Evolutionary conservation across 2,888 invertebrate species (phyloP).

Genomic region (Carcina quercana): DNA sequence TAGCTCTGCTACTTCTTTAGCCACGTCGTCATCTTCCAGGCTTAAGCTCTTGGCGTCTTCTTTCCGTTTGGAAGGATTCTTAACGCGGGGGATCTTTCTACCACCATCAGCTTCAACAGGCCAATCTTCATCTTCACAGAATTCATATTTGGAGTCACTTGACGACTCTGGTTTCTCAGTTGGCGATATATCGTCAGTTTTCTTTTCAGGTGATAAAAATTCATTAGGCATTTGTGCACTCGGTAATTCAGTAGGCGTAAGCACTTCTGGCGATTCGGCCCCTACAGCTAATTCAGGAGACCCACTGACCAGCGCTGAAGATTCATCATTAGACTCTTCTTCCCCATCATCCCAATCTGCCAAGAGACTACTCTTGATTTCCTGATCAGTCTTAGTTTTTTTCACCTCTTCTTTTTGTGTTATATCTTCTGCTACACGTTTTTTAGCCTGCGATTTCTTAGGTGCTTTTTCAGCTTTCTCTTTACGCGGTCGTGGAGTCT

Average conservation of each 20-base stretch:
- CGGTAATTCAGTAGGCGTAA: conserved; percentile 50
- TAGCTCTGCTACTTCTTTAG: conserved; percentile 75
- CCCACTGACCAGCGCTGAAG: conserved; percentile 33
- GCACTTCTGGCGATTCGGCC: conserved; percentile 50
- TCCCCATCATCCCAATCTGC: conserved; percentile 85
- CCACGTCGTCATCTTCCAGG: conserved; percentile 62
- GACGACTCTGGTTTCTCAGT: conserved; percentile 59
- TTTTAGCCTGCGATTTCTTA: conserved; percentile 49
- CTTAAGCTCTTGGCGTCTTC: conserved; percentile 56
- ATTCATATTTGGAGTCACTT: conserved; percentile 83
- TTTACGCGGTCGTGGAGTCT: conserved; percentile 40
- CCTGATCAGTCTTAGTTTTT: conserved; percentile 73
- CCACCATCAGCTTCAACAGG: conserved; percentile 69
- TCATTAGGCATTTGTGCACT: conserved; percentile 35
- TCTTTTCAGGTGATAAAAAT: conserved; percentile 36
- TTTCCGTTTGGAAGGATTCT: conserved; percentile 53
- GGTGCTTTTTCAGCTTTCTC: conserved; percentile 44
- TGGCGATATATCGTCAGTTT: conserved; percentile 26
- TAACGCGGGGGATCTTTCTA: conserved; percentile 79
- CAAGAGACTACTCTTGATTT: conserved; percentile 80
- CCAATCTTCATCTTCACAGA: conserved; percentile 82
- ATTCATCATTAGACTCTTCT: conserved; percentile 54
- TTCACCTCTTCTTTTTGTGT: conserved; percentile 44
- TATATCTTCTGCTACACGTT: conserved; percentile 52
- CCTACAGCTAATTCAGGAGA: conserved; percentile 51